These are phyloP conservation scores for Menidia beryllina DNA, from an alignment of 2,113 vertebrate genomes.

Conservation along the genomic window DNA sequence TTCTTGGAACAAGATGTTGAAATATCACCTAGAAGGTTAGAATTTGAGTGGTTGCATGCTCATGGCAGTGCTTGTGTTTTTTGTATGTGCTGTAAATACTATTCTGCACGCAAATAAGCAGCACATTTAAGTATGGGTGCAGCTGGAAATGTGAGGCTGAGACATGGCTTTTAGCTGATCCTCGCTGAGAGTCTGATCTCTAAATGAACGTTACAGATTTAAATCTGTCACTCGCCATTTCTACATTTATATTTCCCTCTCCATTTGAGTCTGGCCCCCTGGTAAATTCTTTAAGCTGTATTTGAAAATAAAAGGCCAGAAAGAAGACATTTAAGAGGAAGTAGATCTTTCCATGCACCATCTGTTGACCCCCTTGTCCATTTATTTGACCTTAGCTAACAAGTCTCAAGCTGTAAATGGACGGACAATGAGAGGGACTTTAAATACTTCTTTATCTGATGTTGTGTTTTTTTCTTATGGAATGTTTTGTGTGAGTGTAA, in stretches of 20 bases:
- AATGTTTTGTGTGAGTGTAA: conserved; percentile 13
- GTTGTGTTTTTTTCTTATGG: conserved; percentile 14
- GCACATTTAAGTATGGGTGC: background rate
- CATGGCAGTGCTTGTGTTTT: background rate
- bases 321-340: conserved; percentile 50
- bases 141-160: conserved; percentile 42
- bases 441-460: conserved; percentile 13
- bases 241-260: conserved; percentile 15
- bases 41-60: background rate
- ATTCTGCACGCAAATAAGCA: background rate
- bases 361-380: conserved; percentile 12
- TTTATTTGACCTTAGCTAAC: conserved; percentile 12
- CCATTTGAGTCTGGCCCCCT: conserved; percentile 46
- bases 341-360: conserved; percentile 54
- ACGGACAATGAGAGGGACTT: conserved; percentile 4
- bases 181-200: conserved; percentile 64
- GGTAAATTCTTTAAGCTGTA: conserved; percentile 64
- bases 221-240: conserved; percentile 39
- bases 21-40: background rate
- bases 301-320: conserved; percentile 60
- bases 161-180: conserved; percentile 69
- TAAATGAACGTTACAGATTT: conserved; percentile 66
- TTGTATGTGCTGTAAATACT: background rate
- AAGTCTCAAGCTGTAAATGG: conserved; percentile 28
- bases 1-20: too few species aligned